These are phyloP conservation scores for Holothuria leucospilota DNA, from an alignment of 53 echinoderm and acorn worm genomes.

Conservation along the genomic window DNA sequence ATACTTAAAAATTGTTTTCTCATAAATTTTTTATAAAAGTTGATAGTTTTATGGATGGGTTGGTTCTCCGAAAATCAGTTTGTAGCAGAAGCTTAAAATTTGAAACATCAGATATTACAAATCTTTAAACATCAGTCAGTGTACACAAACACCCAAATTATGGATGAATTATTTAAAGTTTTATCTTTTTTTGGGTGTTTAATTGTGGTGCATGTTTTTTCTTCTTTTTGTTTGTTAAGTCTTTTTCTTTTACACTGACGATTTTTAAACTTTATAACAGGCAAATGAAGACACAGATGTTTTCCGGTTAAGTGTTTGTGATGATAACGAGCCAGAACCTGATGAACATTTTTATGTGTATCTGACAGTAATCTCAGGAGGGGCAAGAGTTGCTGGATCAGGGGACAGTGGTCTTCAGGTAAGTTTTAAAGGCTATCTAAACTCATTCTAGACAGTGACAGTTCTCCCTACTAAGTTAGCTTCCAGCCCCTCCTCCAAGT, in stretches of 20 bases:
- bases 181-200: not conserved
- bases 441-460: too few relatives aligned
- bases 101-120: too few relatives aligned
- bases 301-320: conserved; percentile 75
- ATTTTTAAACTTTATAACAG: conserved; percentile 24
- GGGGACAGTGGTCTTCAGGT: conserved; percentile 79
- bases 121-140: too few relatives aligned
- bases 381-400: conserved; percentile 71
- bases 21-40: too few relatives aligned
- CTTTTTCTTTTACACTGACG: too few relatives aligned
- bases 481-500: too few relatives aligned
- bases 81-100: too few relatives aligned
- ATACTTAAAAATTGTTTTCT: too few relatives aligned
- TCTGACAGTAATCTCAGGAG: conserved; percentile 76
- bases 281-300: conserved; percentile 75
- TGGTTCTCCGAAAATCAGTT: too few relatives aligned
- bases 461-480: too few relatives aligned
- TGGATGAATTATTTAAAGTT: not conserved
- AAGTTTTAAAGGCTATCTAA: too few relatives aligned
- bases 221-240: not conserved
- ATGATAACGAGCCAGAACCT: conserved; percentile 87
- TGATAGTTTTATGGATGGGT: too few relatives aligned
- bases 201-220: not conserved
- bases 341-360: conserved; percentile 92
- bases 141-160: not conserved